A percentile compares a stretch with the other conserved stretches of the same genome.
Evolutionary conservation across 2,888 invertebrate genomes (phyloP).

Genomic region (Dinocampus coccinellae): DNA sequence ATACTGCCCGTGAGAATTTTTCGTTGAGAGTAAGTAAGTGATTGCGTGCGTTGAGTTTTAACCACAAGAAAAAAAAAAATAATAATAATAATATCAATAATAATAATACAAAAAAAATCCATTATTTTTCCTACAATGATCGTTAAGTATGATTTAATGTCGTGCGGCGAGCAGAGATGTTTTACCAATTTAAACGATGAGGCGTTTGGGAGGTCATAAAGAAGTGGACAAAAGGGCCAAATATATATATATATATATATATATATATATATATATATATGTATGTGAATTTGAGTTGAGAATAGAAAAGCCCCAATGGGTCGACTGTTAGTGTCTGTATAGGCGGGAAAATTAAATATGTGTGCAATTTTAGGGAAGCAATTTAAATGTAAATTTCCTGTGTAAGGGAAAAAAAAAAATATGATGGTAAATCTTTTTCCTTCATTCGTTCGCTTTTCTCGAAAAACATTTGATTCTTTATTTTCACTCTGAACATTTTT

Average conservation of each 20-base stretch:
- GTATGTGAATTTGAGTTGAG: background rate
- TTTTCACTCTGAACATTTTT: background rate
- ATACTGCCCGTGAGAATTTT: slow-evolving; percentile 7
- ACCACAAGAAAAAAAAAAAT: background rate
- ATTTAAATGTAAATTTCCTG: slow-evolving; percentile 63
- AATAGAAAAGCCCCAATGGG: slow-evolving; percentile 1
- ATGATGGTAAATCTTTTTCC: background rate
- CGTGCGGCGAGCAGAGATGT: slow-evolving; percentile 52
- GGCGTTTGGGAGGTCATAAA: background rate
- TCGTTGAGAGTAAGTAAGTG: background rate
- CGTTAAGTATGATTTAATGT: slow-evolving; percentile 52
- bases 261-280: background rate
- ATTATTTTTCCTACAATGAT: slow-evolving; percentile 38
- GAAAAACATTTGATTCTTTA: background rate
- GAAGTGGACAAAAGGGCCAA: background rate
- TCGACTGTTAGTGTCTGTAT: slow-evolving; percentile 41
- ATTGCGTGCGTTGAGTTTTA: background rate
- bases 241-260: background rate
- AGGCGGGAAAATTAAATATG: slow-evolving; percentile 63
- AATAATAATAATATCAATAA: background rate
- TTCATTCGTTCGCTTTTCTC: background rate
- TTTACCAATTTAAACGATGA: slow-evolving; percentile 53
- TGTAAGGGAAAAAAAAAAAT: background rate
- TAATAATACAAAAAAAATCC: background rate
- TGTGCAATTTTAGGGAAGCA: slow-evolving; percentile 63